Conservation (phyloP, 2,113 vertebrate genomes). For the Nanorana parkeri region DNA sequence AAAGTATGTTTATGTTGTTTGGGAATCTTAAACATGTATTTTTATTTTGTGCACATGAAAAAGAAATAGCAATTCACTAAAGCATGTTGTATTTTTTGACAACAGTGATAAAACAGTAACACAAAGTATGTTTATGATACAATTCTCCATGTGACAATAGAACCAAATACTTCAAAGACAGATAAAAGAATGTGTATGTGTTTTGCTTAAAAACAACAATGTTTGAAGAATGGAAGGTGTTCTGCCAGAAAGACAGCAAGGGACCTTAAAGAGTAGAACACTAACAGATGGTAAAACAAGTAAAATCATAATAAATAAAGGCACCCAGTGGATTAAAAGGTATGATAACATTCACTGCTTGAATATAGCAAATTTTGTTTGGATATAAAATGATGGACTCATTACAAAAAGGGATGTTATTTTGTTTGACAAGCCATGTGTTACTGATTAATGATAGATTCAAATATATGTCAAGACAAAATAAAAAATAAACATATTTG, state of each 20-base stretch:
- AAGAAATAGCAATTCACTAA: no score
- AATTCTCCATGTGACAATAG: not conserved
- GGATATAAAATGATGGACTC: not conserved
- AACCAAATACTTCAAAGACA: slow-evolving; percentile 28
- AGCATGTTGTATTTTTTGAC: no score
- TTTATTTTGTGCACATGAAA: no score
- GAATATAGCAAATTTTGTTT: slow-evolving; percentile 29
- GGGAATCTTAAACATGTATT: no score
- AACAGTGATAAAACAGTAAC: not conserved
- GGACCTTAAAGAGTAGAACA: slow-evolving; percentile 6
- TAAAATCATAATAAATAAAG: slow-evolving; percentile 51
- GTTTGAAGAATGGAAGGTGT: slow-evolving; percentile 44
- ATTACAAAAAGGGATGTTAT: not conserved
- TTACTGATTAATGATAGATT: not conserved
- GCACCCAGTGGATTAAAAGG: slow-evolving; percentile 41
- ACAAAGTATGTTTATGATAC: not conserved
- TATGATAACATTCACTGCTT: slow-evolving; percentile 44
- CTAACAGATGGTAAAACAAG: slow-evolving; percentile 52
- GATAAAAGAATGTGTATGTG: slow-evolving; percentile 33
- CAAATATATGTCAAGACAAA: not conserved
- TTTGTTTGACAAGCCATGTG: not conserved
- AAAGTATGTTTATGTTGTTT: no score
- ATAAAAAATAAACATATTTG: not conserved
- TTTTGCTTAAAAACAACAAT: slow-evolving; percentile 45
- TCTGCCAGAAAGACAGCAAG: slow-evolving; percentile 49